Evolutionary conservation across 1,140 invertebrate genomes (phyloP).

Genomic region (Rhyacophila brunnea): DNA sequence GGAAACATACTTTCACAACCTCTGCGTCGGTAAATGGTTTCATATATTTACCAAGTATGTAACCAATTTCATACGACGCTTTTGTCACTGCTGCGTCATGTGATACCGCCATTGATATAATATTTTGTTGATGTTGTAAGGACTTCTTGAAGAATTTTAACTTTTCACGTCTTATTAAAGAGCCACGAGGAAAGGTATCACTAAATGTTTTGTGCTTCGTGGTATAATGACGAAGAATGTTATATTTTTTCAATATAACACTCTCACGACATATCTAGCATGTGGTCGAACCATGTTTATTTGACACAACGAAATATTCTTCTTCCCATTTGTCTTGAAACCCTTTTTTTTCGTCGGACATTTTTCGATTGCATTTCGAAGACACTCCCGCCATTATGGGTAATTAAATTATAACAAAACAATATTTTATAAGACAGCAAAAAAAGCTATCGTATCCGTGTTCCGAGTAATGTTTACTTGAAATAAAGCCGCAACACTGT

Average conservation of each 20-base stretch:
- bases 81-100: constrained; percentile 31
- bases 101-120: constrained; percentile 31
- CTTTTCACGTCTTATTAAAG: constrained; percentile 32
- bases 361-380: too few species aligned
- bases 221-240: constrained; percentile 14
- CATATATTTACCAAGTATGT: too few species aligned
- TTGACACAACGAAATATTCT: constrained; percentile 22
- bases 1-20: too few species aligned
- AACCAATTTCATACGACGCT: constrained; percentile 36
- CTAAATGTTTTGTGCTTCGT: too few species aligned
- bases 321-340: too few species aligned
- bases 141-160: constrained; percentile 32
- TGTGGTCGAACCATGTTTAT: constrained; percentile 28
- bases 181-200: constrained; percentile 30
- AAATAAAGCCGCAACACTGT: constrained; percentile 8
- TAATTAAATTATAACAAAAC: too few species aligned
- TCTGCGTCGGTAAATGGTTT: too few species aligned
- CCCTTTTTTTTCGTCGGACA: too few species aligned
- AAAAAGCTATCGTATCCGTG: constrained; percentile 2
- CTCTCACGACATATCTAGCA: constrained; percentile 27
- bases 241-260: constrained; percentile 26
- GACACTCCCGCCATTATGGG: too few species aligned
- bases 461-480: constrained; percentile 11
- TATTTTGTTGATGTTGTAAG: constrained; percentile 33
- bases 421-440: too few species aligned